A percentile compares a stretch with the other conserved stretches of the same genome.
Conservation (phyloP, 2,797 vertebrate genomes). For the Streptopelia turtur region DNA sequence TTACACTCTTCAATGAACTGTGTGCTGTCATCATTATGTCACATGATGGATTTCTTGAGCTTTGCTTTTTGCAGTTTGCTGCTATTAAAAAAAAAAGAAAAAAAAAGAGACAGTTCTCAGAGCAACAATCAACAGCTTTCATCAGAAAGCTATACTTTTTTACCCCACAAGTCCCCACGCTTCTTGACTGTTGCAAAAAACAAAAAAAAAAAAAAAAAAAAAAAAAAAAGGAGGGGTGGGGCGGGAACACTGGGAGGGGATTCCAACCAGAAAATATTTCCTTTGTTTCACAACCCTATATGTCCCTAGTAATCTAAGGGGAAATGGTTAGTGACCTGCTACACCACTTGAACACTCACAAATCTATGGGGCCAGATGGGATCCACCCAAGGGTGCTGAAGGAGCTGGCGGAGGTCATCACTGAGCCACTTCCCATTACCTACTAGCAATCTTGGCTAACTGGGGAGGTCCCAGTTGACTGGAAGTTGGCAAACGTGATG, state of each 20-base stretch:
- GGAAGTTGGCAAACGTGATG: no score
- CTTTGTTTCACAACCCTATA: background rate
- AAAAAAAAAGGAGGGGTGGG: no score
- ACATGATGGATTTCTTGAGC: conserved; percentile 28
- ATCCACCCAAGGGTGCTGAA: no score
- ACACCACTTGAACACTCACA: no score
- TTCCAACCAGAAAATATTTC: background rate
- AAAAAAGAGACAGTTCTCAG: background rate
- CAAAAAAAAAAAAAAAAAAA: background rate
- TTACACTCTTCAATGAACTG: background rate
- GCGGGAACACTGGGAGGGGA: no score
- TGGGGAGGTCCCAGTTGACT: no score
- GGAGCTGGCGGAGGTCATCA: no score
- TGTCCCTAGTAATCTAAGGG: no score
- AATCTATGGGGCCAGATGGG: no score
- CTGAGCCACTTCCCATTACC: no score
- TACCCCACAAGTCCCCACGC: background rate
- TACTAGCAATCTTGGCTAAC: no score
- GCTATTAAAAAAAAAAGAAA: background rate
- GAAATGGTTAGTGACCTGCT: no score
- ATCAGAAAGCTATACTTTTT: background rate
- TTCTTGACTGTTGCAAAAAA: background rate
- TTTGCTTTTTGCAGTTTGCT: conserved; percentile 12
- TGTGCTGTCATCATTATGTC: conserved; percentile 50
- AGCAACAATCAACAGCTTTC: background rate